Base-by-base conservation (phyloP, 2,113 vertebrate genomes). In the Petromus typicus region DNA sequence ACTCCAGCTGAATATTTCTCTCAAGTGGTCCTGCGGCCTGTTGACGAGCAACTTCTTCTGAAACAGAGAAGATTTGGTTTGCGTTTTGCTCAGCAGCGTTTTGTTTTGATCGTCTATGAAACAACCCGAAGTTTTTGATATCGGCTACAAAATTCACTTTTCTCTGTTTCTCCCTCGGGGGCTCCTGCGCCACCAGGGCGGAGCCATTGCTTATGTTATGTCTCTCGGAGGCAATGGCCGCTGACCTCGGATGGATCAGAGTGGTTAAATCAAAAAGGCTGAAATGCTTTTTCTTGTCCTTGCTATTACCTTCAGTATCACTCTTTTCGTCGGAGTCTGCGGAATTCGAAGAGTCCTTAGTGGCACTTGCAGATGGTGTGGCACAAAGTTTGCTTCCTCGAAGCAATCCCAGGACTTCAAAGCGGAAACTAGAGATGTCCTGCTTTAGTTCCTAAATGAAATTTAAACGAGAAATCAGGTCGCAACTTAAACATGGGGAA, bases 391-490 rank as follows among this genome's bases (percentile, higher is more conserved):
- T 98, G 97, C 98, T 99, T 94, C 98, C 98, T 98, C 98, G 99
- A 95, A 99, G 98, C 97, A 99, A 98, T 87, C 99, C 99, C 94
- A 99, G 97, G 30, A 99, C 99, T 98, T 99, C 99, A 97, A 99
- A 99, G 91, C 99, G 99, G 97, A 99, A 99, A 93, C 99, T 99
- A 90, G 99, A 99, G 97, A 99, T 99, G 97, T 99, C 99, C 97
- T 99, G 99, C 96, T 99, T 99, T 80, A 99, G 98, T 96, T 99
- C 99, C 99, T 99, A 96, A 75, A 97, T 96, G 54, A 27, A 85
- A 93, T 92, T 30, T 43, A 37, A 83, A 87, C 4, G 61, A 27
- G 1, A 37, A 22, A 22, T 94, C 48, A 96, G 51, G 6, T 57
- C 17, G 7, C 16, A 37, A 67, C 9, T 92, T 90, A 57, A 90